Conservation (phyloP, 2,113 vertebrate species). For the Paralichthys olivaceus region DNA sequence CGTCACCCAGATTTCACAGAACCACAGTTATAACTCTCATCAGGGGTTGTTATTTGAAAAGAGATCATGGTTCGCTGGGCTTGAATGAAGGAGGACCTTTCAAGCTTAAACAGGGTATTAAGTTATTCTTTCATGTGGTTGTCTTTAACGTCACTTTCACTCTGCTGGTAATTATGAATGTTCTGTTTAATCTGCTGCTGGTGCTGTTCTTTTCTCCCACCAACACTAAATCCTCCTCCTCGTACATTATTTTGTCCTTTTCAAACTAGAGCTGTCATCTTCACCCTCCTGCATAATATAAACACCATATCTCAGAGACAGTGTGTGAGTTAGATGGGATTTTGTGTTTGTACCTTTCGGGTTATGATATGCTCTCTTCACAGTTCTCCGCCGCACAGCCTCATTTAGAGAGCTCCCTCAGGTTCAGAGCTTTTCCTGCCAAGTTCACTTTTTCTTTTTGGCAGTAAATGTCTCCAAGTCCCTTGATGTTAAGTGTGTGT, state of each 20-base stretch:
- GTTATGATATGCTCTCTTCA: slow-evolving; percentile 23
- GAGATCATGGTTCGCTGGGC: not conserved
- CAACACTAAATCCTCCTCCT: not conserved
- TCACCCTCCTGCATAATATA: not conserved
- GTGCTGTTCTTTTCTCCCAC: not conserved
- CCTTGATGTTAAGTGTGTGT: slow-evolving; percentile 30
- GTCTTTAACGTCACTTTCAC: not conserved
- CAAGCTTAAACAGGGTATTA: not conserved
- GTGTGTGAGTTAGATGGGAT: not conserved
- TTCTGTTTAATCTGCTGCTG: not conserved
- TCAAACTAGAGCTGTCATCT: slow-evolving; percentile 6
- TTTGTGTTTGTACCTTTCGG: slow-evolving; percentile 28
- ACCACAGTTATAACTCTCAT: not conserved
- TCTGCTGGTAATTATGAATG: not conserved
- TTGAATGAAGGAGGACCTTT: not conserved
- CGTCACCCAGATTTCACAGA: not conserved
- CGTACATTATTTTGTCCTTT: slow-evolving; percentile 6
- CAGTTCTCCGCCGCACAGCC: slow-evolving; percentile 18
- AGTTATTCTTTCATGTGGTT: not conserved
- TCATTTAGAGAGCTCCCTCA: slow-evolving; percentile 29
- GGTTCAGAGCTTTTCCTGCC: slow-evolving; percentile 33
- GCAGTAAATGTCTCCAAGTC: slow-evolving; percentile 27
- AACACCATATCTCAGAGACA: not conserved
- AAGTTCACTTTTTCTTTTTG: slow-evolving; percentile 23
- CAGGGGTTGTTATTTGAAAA: not conserved